Evolutionary conservation across 1,140 invertebrate species (phyloP).

Genomic region (Heliconius eleuchia): DNA sequence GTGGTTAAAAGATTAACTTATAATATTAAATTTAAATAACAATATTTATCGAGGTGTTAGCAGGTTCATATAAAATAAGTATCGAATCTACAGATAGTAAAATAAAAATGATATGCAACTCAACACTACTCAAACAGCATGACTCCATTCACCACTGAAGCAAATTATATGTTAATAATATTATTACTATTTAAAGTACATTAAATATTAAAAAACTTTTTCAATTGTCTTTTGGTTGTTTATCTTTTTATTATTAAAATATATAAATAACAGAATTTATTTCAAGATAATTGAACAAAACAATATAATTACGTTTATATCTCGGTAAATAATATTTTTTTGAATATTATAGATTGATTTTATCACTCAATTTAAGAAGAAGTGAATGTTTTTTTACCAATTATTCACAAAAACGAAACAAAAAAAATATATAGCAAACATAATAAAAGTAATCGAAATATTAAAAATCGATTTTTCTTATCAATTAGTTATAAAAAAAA

Average conservation of each 20-base stretch:
- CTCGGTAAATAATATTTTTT: too few relatives aligned
- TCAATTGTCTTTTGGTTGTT: too few relatives aligned
- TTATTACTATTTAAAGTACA: not conserved
- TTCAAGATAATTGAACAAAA: too few relatives aligned
- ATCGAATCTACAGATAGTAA: slow-evolving; percentile 17
- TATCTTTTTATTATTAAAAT: too few relatives aligned
- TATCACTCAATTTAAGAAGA: too few relatives aligned
- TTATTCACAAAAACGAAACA: not conserved
- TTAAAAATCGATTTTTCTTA: not conserved
- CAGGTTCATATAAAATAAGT: slow-evolving; percentile 29
- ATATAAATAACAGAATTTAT: too few relatives aligned
- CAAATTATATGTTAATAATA: slow-evolving; percentile 23
- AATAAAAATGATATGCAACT: slow-evolving; percentile 42
- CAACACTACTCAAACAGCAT: slow-evolving; percentile 47
- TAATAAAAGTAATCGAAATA: not conserved
- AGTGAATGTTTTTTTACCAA: not conserved
- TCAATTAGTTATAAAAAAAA: not conserved
- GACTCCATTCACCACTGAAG: slow-evolving; percentile 56
- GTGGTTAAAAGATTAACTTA: not conserved
- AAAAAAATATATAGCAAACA: not conserved
- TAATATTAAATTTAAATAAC: too few relatives aligned
- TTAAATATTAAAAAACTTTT: too few relatives aligned
- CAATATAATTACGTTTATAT: too few relatives aligned
- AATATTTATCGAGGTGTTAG: not conserved
- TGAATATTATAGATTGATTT: too few relatives aligned